Evolutionary conservation across 2,888 invertebrate genomes (phyloP), one percentile per base, ranked within the genome.

Genomic region (Escarpia spicata): DNA sequence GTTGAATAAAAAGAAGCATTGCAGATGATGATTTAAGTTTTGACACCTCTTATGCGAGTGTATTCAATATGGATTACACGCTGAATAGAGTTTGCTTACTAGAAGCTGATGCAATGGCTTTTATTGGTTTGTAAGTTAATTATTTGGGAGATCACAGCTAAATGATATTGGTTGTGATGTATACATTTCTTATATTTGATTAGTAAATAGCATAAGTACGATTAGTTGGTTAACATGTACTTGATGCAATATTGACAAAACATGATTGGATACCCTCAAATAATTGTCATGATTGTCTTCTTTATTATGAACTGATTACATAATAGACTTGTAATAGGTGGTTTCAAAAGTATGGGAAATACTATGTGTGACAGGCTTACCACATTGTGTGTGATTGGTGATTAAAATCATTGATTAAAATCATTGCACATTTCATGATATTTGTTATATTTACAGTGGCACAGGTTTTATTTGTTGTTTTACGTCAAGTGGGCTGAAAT

Each of bases 1-100:
- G 26, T 75, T 75, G 19, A 2, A n/a, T n/a, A 26, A 60, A 60
- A 60, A 75, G 26, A n/a, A 75, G 4, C 75, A 19, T 26, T 75
- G 75, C 75, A 75, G n/a, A 75, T 75, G 75, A 75, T 75, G 60
- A 60, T 60, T 60, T 60, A 60, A 60, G 60, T 60, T 60, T 60
- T 60, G 60, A 60, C 60, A 60, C 60, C 60, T 60, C 60, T 60
- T 60, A 60, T 60, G 60, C 60, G 60, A 60, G 60, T 60, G 60
- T 60, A 60, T 60, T 60, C 60, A 60, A 12, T 19, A 60, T 60
- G 60, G 19, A 60, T 60, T 60, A 60, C 60, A 60, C 60, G 60
- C 60, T 60, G 60, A 60, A 60, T 60, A 60, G 60, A 60, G 60
- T 26, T 60, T 60, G 60, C 60, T 60, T 60, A 60, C 19, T 60